Evolutionary conservation across 2,888 invertebrate species (phyloP), one percentile per base, ranked within the genome.

Genomic region (Acleris cristana): DNA sequence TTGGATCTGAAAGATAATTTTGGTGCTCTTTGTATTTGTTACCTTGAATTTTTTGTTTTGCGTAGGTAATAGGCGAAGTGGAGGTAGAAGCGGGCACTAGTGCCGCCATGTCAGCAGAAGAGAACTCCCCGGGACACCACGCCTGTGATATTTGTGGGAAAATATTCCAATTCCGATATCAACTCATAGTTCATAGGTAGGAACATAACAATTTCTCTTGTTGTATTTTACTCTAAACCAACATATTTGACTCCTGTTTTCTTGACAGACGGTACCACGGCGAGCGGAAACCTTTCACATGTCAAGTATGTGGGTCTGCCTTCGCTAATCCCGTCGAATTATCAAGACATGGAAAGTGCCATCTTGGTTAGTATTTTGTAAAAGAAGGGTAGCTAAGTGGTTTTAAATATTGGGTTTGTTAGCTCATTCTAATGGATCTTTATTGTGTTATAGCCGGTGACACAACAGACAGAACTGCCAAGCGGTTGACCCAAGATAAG

Each of bases 161-260:
- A 89, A 96, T 96, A 89, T 97, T 97, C 88, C 96, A 96, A 79
- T 97, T 96, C 86, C 95, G 97, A 67, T 97, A 97, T 88, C 97
- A 97, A 83, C 94, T 97, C 69, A 97, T 97, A 77, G 97, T 97
- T 52, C 97, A 97, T 88, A 94, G 94, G 93, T 52, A 65, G n/a
- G 18, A 7, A 8, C n/a, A 10, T 49, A 18, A 12, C 8, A 10
- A 34, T 0, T 60, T 21, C 23, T 30, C 6, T 30, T 40, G 40
- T 40, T 40, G 12, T 12, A 40, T 40, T 12, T 40, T 14, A 40
- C 40, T 10, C 40, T 40, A 14, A 40, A 40, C 40, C 12, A 40
- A 40, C 40, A 40, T 40, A 14, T 14, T 14, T 40, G 40, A 40
- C 40, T 12, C 14, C 14, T 1, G 14, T 40, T 40, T 40, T 34